A percentile compares a stretch with the other conserved stretches of the same genome.
Conservation (phyloP, 2,888 invertebrate genomes). For the Erebia epiphron region DNA sequence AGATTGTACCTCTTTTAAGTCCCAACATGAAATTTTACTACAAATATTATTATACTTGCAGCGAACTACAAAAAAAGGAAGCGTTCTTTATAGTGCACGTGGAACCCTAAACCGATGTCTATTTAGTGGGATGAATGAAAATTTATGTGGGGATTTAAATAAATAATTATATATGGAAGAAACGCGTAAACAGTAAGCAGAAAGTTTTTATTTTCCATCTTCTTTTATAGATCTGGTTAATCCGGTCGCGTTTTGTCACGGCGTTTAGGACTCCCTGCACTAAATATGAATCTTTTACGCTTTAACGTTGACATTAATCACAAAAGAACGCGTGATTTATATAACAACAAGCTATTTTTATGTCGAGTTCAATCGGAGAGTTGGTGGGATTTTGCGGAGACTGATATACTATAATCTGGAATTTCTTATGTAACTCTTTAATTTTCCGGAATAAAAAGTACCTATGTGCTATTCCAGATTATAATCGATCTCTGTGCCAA, state of each 20-base stretch:
- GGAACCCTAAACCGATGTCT: conserved; percentile 46
- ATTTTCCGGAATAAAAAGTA: no score
- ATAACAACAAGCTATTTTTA: conserved; percentile 57
- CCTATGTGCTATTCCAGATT: no score
- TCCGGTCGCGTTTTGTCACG: conserved; percentile 63
- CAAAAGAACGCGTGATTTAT: conserved; percentile 78
- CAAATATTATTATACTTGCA: no score
- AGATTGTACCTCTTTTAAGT: no score
- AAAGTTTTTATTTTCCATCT: conserved; percentile 67
- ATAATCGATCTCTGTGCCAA: no score
- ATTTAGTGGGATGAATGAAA: conserved; percentile 54
- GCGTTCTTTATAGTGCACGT: neutral
- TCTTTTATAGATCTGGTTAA: conserved; percentile 65
- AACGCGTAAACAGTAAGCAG: conserved; percentile 73
- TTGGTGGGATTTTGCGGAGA: neutral
- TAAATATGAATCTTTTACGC: conserved; percentile 78
- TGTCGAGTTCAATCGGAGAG: conserved; percentile 41
- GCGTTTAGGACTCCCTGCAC: conserved; percentile 61
- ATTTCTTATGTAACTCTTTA: neutral
- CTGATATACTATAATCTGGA: neutral
- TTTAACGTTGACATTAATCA: conserved; percentile 77
- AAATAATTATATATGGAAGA: conserved; percentile 66
- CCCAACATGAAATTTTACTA: no score
- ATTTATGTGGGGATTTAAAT: conserved; percentile 76
- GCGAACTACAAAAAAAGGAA: neutral